Conservation (phyloP, 2,797 vertebrate genomes). For the Bradypodion ventrale region DNA sequence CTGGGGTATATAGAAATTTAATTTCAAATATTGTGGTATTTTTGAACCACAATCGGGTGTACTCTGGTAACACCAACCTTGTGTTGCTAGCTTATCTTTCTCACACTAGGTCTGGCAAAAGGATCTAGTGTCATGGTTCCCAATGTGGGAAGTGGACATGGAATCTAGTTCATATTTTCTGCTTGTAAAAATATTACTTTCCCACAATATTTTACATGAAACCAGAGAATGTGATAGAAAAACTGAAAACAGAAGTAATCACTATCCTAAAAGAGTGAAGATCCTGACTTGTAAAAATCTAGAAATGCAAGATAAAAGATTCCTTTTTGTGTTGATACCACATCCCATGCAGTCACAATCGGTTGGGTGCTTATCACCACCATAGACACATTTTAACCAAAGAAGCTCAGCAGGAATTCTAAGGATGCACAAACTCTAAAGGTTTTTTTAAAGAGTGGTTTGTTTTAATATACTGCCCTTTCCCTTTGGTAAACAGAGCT, state of each 20-base stretch:
- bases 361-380: conserved; percentile 36
- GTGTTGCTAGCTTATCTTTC: too few species aligned
- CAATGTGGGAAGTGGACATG: too few species aligned
- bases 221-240: neutral
- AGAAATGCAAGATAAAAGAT: conserved; percentile 16
- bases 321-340: conserved; percentile 54
- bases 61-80: too few species aligned
- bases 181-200: too few species aligned
- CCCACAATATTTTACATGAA: conserved; percentile 10
- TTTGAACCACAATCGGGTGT: too few species aligned
- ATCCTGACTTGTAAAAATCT: conserved; percentile 12
- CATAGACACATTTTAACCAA: conserved; percentile 54
- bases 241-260: conserved; percentile 18
- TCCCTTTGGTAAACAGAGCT: neutral
- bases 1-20: too few species aligned
- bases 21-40: too few species aligned
- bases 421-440: conserved; percentile 46
- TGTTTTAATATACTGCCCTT: conserved; percentile 43
- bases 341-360: conserved; percentile 50
- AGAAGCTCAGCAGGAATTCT: conserved; percentile 60
- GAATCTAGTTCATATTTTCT: too few species aligned
- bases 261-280: neutral
- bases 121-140: too few species aligned
- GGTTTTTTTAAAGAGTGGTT: conserved; percentile 13
- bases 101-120: too few species aligned